phyloP scores from a whole-genome alignment of 2,888 invertebrate genomes.

The Cacoxenus indagator region DNA sequence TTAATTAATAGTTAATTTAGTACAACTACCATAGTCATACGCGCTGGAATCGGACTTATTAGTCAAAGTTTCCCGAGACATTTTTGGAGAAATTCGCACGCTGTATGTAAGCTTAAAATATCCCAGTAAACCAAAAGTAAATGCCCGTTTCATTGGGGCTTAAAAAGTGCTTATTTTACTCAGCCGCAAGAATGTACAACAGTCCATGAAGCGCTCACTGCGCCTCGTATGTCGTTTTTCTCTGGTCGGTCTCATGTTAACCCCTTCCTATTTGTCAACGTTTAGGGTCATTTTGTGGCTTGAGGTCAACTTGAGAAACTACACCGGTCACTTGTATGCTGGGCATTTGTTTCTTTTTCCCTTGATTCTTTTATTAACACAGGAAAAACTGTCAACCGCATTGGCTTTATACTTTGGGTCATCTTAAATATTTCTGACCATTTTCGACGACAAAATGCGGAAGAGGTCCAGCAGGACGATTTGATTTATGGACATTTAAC shows the following conservation, averaged over 20 bases:
- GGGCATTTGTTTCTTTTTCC: conserved; percentile 22
- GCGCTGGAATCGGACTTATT: too few species aligned
- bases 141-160: too few species aligned
- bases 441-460: conserved; percentile 36
- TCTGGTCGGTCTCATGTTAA: neutral
- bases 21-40: too few species aligned
- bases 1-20: too few species aligned
- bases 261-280: conserved; percentile 24
- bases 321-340: conserved; percentile 42
- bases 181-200: too few species aligned
- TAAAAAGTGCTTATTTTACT: too few species aligned
- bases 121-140: too few species aligned
- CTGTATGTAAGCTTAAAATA: too few species aligned
- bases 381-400: conserved; percentile 63
- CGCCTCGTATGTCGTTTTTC: neutral
- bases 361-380: conserved; percentile 47
- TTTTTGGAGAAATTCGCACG: too few species aligned
- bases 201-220: neutral
- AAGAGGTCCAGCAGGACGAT: conserved; percentile 45
- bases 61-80: too few species aligned
- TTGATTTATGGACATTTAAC: conserved; percentile 71
- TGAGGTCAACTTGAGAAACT: conserved; percentile 58
- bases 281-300: conserved; percentile 63
- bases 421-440: conserved; percentile 56
- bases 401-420: conserved; percentile 45